Evolutionary conservation across 2,797 vertebrate genomes (phyloP).

Genomic region (Silurus lanzhouensis): DNA sequence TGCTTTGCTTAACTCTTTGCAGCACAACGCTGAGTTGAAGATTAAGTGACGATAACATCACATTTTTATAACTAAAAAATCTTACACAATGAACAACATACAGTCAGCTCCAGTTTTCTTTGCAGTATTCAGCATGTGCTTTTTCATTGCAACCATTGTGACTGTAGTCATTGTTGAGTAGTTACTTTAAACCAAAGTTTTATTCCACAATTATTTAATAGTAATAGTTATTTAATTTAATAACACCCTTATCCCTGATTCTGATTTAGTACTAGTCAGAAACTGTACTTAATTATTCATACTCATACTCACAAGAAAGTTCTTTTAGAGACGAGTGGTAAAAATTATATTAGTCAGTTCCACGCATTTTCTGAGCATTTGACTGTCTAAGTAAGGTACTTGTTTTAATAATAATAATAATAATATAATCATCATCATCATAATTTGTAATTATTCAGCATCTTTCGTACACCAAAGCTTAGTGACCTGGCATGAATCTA

Average conservation of each 20-base stretch:
- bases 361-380: too few species aligned
- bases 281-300: not conserved
- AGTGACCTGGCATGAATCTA: not conserved
- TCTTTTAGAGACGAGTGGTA: too few species aligned
- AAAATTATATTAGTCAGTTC: too few species aligned
- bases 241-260: too few species aligned
- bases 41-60: not conserved
- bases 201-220: not conserved
- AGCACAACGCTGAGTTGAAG: constrained; percentile 3
- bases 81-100: not conserved
- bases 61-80: not conserved
- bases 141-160: constrained; percentile 34
- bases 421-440: not conserved
- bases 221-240: too few species aligned
- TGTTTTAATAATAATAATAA: not conserved
- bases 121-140: constrained; percentile 38
- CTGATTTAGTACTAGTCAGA: not conserved
- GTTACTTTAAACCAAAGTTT: not conserved
- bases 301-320: not conserved
- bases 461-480: not conserved
- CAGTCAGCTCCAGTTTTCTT: not conserved
- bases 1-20: constrained; percentile 46
- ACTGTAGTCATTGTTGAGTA: constrained; percentile 22
- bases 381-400: too few species aligned
- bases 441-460: not conserved